These are phyloP conservation scores for Pitta sordida DNA, from an alignment of 2,113 vertebrate species.

Conservation along the genomic window DNA sequence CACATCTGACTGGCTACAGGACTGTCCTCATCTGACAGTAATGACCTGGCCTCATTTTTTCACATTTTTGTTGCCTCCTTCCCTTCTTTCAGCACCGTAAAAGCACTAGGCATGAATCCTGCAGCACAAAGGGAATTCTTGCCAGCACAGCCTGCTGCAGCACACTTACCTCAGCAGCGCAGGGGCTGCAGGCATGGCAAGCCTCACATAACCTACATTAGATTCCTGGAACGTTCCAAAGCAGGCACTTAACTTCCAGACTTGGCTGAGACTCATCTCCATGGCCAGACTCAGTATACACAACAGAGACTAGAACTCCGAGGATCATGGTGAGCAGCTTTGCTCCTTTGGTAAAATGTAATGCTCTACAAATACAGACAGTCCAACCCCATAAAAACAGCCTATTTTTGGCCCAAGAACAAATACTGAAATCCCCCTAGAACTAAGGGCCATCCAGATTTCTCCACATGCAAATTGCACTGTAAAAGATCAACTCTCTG, in stretches of 20 bases:
- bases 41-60: slow-evolving; percentile 12
- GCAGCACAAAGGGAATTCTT: slow-evolving; percentile 35
- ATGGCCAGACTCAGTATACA: background rate
- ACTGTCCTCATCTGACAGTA: slow-evolving; percentile 12
- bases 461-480: background rate
- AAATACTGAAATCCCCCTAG: background rate
- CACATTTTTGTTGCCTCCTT: slow-evolving; percentile 12
- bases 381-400: background rate
- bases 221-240: background rate
- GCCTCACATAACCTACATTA: slow-evolving; percentile 36
- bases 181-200: slow-evolving; percentile 17
- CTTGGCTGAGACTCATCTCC: slow-evolving; percentile 13
- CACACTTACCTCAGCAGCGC: background rate
- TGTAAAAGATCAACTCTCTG: background rate
- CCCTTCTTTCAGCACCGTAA: background rate
- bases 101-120: slow-evolving; percentile 32
- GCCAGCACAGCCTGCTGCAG: slow-evolving; percentile 34
- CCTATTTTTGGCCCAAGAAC: background rate
- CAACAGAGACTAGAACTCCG: background rate
- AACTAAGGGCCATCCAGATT: background rate
- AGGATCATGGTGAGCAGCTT: background rate
- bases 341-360: slow-evolving; percentile 2
- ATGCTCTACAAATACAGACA: slow-evolving; percentile 14
- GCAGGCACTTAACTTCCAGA: slow-evolving; percentile 1
- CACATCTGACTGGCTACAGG: slow-evolving; percentile 34